These are phyloP conservation scores for Pagrus major DNA, from an alignment of 2,113 vertebrate genomes.

Conservation along the genomic window DNA sequence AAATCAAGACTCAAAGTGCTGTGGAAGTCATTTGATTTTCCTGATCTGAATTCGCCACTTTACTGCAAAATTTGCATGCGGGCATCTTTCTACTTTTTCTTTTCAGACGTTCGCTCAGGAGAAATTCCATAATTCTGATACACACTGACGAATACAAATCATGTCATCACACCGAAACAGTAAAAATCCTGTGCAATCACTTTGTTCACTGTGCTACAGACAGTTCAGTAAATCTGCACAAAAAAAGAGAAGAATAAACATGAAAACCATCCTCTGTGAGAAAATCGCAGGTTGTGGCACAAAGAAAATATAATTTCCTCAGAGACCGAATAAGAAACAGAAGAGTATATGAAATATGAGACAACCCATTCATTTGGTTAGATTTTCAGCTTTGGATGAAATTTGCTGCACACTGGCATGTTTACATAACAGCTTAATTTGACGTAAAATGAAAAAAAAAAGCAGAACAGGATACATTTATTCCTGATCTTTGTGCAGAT, in stretches of 20 bases:
- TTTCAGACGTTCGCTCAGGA: slow-evolving; percentile 22
- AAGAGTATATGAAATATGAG: slow-evolving; percentile 12
- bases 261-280: slow-evolving; percentile 14
- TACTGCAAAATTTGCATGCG: slow-evolving; percentile 35
- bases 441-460: neutral
- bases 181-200: slow-evolving; percentile 10
- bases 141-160: slow-evolving; percentile 27
- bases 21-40: slow-evolving; percentile 44
- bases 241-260: slow-evolving; percentile 49
- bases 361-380: neutral
- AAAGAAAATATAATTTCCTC: slow-evolving; percentile 37
- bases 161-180: slow-evolving; percentile 3
- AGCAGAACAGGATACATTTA: slow-evolving; percentile 17
- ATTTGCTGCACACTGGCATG: neutral
- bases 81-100: slow-evolving; percentile 10
- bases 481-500: neutral
- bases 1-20: slow-evolving; percentile 44
- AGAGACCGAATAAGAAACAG: slow-evolving; percentile 46
- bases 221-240: slow-evolving; percentile 40
- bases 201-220: slow-evolving; percentile 34
- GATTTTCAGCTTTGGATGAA: slow-evolving; percentile 17
- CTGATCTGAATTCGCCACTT: slow-evolving; percentile 48
- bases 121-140: slow-evolving; percentile 25
- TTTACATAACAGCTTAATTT: slow-evolving; percentile 7
- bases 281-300: slow-evolving; percentile 36